These are phyloP conservation scores for Aspidiotus rigidus DNA, from an alignment of 2,888 invertebrate species.

Conservation along the genomic window DNA sequence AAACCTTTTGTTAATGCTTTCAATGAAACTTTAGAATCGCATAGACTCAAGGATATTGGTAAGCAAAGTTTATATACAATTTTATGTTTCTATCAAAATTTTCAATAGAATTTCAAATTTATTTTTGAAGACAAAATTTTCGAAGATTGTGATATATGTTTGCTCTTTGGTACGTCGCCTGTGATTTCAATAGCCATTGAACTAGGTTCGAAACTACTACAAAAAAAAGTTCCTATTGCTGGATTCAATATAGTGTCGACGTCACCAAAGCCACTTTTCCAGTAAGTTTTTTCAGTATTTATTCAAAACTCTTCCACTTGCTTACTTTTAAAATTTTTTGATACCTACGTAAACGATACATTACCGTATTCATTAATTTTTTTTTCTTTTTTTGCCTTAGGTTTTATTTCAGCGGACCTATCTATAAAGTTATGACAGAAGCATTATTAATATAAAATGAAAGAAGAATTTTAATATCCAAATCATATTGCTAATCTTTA, in stretches of 20 bases:
- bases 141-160: conserved; percentile 62
- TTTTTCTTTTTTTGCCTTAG: conserved; percentile 41
- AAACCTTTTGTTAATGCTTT: conserved; percentile 83
- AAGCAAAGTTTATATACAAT: conserved; percentile 38
- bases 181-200: conserved; percentile 79
- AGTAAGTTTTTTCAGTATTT: conserved; percentile 33
- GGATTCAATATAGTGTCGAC: conserved; percentile 54
- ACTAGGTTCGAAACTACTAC: conserved; percentile 70
- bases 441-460: neutral
- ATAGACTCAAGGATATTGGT: conserved; percentile 56
- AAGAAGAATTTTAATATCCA: too few species aligned
- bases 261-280: conserved; percentile 36
- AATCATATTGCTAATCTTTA: too few species aligned
- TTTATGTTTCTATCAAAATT: neutral
- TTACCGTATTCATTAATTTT: conserved; percentile 35
- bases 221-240: conserved; percentile 62
- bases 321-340: neutral
- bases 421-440: conserved; percentile 48
- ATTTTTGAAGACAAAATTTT: conserved; percentile 51
- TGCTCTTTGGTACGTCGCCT: conserved; percentile 78
- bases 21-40: conserved; percentile 62
- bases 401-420: conserved; percentile 52
- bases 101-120: conserved; percentile 16
- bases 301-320: neutral
- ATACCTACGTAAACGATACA: too few species aligned